phyloP scores from a whole-genome alignment of 2,113 vertebrate genomes.

The Campylomormyrus numenius region DNA sequence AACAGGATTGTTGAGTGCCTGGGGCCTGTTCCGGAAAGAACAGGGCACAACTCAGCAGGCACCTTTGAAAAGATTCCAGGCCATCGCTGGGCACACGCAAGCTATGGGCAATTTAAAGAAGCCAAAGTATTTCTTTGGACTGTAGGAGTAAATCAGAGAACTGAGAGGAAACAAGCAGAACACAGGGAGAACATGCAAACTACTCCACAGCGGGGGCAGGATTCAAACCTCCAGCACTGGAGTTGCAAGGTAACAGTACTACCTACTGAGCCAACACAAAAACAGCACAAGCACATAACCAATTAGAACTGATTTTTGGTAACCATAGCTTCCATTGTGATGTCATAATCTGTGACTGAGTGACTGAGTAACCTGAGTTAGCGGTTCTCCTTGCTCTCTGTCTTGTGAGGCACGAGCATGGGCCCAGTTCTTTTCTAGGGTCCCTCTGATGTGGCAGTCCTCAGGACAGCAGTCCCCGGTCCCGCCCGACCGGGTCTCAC shows the following conservation, averaged over 20 bases:
- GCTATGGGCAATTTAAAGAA: neutral
- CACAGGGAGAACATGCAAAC: neutral
- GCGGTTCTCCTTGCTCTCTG: neutral
- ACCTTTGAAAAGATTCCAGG: neutral
- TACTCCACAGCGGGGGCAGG: neutral
- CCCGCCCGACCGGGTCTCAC: constrained; percentile 45
- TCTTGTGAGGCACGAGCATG: neutral
- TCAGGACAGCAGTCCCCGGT: constrained; percentile 34
- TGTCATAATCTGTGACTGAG: neutral
- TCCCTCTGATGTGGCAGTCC: constrained; percentile 36
- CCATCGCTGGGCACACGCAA: neutral
- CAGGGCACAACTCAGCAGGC: neutral
- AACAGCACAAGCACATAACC: neutral
- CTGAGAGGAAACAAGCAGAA: neutral
- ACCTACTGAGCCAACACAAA: neutral
- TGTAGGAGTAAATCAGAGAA: neutral
- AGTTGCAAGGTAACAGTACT: neutral
- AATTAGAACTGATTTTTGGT: neutral
- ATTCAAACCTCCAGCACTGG: neutral
- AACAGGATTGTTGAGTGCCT: neutral
- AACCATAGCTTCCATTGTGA: neutral
- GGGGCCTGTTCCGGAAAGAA: neutral
- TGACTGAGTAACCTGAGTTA: neutral
- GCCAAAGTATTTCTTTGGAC: neutral
- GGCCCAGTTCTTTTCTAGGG: neutral